Evolutionary conservation across 2,113 vertebrate species (phyloP), one percentile per base, ranked within the genome.

Genomic region (Monopterus albus): DNA sequence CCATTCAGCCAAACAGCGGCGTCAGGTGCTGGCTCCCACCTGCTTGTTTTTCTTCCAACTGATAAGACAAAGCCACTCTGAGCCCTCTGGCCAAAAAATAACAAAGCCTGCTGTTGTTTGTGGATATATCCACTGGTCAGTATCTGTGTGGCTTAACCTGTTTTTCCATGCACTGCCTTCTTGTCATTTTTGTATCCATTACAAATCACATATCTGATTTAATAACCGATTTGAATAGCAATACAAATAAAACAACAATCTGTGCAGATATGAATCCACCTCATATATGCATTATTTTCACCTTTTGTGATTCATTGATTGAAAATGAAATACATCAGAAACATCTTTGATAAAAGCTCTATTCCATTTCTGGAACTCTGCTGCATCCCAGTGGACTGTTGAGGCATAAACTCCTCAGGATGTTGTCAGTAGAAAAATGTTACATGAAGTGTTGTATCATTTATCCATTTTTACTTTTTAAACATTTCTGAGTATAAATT

Each of bases 341-440:
- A 18, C 14, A 6, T 59, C 3, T 31, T 15, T 25, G 23, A 17
- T 20, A 14, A 36, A 42, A 51, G n/a, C 5, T 33, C 0, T 1
- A n/a, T 15, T 35, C 52, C 1, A 78, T 52, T 70, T 50, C 15
- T 71, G 55, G 50, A 64, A 38, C 70, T 78, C 33, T 88, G 67
- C 81, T 86, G 68, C 76, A 3, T 17, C 42, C 83, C 80, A 71
- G 60, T 82, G 82, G 85, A 35, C 4, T 1, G 7, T 42, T 12
- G 42, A 29, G 15, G 35, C 21, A 76, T 29, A 28, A 10, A 50
- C 25, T n/a, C 26, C 18, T 39, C 17, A 70, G 39, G 7, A 42
- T 36, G 42, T 3, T n/a, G 50, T 10, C 11, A 74, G 13, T 20
- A 36, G 4, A 40, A 15, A 40, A 23, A 50, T 2, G 5, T 18